phyloP scores from a whole-genome alignment of 2,888 invertebrate species.

The Hymenopus coronatus region DNA sequence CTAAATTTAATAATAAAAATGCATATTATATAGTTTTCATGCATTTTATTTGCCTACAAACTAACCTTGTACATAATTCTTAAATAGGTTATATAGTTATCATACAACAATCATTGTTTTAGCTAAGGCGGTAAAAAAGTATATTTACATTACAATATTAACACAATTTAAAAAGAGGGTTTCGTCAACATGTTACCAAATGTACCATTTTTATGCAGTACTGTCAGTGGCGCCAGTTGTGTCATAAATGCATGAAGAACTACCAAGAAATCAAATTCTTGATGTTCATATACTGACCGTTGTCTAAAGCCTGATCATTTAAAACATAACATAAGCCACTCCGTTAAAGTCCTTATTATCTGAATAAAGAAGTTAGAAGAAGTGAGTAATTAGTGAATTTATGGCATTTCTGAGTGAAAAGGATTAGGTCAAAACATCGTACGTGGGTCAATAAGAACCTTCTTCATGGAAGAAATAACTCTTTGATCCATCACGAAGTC shows the following conservation, averaged over 20 bases:
- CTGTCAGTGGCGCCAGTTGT: neutral
- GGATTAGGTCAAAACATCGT: neutral
- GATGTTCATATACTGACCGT: neutral
- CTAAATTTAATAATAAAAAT: neutral
- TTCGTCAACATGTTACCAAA: neutral
- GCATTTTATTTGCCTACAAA: neutral
- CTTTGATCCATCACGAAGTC: neutral
- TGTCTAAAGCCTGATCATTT: neutral
- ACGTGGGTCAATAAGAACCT: neutral
- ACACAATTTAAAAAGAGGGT: neutral
- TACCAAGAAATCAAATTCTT: neutral
- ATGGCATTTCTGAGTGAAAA: neutral
- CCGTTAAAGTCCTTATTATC: neutral
- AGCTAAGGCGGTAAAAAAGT: neutral
- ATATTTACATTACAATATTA: neutral
- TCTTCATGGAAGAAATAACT: neutral
- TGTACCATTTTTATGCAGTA: neutral
- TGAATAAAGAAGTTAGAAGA: no score
- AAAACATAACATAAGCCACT: neutral
- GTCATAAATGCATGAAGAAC: neutral
- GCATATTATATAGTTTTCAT: neutral
- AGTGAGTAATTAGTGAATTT: neutral
- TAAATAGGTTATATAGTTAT: neutral
- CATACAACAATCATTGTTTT: neutral
- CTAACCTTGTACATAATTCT: neutral